Conservation (phyloP, 2,113 vertebrate genomes). For the Sarotherodon lohbergeri region DNA sequence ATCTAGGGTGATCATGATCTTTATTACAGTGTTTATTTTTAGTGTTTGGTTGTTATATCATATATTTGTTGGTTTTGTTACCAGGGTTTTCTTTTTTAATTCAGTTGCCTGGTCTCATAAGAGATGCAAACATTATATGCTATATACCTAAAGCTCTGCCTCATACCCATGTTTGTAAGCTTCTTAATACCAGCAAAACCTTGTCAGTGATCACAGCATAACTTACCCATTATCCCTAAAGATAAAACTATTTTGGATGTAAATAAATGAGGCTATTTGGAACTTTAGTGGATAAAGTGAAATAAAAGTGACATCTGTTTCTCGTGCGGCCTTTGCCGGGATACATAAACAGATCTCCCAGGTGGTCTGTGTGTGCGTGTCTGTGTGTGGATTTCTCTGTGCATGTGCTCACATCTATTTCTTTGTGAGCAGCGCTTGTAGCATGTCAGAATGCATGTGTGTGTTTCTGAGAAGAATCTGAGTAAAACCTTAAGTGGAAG, state of each 20-base stretch:
- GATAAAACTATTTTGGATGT: constrained; percentile 17
- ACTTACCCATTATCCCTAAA: neutral
- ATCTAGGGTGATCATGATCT: constrained; percentile 10
- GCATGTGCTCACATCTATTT: neutral
- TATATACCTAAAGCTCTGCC: neutral
- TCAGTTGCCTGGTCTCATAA: neutral
- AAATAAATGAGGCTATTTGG: constrained; percentile 26
- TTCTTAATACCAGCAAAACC: constrained; percentile 6
- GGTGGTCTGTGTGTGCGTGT: neutral
- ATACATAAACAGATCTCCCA: constrained; percentile 80
- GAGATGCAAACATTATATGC: neutral
- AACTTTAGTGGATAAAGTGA: constrained; percentile 38
- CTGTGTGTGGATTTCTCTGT: neutral
- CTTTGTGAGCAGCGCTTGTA: neutral
- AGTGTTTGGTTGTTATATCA: constrained; percentile 22
- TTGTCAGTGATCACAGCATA: neutral
- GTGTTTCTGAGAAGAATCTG: neutral
- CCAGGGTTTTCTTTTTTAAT: constrained; percentile 18
- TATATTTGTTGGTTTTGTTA: constrained; percentile 43
- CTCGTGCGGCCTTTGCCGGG: constrained; percentile 28
- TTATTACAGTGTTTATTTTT: constrained; percentile 20
- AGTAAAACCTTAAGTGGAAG: constrained; percentile 44
- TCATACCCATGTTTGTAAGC: neutral
- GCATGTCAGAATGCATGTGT: neutral
- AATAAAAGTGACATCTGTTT: constrained; percentile 46